Evolutionary conservation across 2,113 vertebrate species (phyloP).

Genomic region (Actenoides lindsayi): DNA sequence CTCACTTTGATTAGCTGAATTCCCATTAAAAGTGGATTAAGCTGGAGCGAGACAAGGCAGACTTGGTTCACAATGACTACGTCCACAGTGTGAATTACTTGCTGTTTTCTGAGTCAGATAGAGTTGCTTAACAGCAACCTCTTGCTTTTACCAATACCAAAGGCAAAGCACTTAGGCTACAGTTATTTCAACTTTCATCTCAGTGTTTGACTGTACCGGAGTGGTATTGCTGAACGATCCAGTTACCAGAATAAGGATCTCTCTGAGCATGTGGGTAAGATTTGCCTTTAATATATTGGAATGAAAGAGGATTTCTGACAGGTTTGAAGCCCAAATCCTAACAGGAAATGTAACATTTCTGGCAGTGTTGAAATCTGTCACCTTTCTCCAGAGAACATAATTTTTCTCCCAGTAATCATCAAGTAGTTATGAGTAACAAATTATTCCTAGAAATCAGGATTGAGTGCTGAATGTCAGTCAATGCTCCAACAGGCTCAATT

Average conservation of each 20-base stretch:
- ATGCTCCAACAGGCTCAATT: neutral
- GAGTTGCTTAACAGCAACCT: neutral
- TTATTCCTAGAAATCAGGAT: constrained; percentile 18
- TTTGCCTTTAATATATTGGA: neutral
- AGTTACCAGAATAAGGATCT: neutral
- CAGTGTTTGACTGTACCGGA: neutral
- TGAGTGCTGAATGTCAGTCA: neutral
- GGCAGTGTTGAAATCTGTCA: neutral
- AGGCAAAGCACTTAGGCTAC: neutral
- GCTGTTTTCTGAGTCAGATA: neutral
- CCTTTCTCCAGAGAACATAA: neutral
- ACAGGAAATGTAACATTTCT: neutral
- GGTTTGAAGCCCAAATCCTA: neutral
- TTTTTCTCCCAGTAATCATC: neutral
- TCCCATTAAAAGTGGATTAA: neutral
- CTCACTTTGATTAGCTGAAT: neutral
- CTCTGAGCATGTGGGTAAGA: neutral
- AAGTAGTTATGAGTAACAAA: neutral
- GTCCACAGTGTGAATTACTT: neutral
- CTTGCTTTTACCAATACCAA: neutral
- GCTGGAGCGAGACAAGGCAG: constrained; percentile 1
- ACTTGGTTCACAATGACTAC: neutral
- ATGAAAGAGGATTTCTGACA: neutral
- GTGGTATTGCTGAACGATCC: neutral
- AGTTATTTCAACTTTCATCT: neutral